phyloP scores from a whole-genome alignment of 2,113 vertebrate species.

The Gila orcuttii region DNA sequence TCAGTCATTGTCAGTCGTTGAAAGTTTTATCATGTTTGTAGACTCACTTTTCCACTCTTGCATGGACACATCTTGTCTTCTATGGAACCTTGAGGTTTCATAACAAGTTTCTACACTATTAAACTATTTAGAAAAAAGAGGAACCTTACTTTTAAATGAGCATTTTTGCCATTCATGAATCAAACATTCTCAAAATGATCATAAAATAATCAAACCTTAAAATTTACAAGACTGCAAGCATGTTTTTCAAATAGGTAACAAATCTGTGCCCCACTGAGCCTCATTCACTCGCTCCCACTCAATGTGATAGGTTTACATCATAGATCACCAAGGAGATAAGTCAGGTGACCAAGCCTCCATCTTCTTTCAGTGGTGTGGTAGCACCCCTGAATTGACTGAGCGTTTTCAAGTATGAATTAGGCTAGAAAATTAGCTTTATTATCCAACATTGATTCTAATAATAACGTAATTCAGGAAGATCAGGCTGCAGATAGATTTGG shows the following conservation, averaged over 20 bases:
- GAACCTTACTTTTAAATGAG: neutral
- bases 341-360: slow-evolving; percentile 24
- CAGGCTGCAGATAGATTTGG: slow-evolving; percentile 1
- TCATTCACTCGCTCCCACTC: neutral
- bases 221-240: neutral
- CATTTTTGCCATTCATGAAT: neutral
- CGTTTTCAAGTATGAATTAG: slow-evolving; percentile 5
- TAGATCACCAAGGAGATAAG: slow-evolving; percentile 43
- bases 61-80: neutral
- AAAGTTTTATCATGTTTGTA: neutral
- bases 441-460: neutral
- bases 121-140: neutral
- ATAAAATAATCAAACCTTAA: neutral
- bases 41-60: neutral
- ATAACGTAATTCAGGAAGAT: slow-evolving; percentile 6
- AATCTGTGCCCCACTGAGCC: slow-evolving; percentile 23
- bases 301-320: slow-evolving; percentile 25
- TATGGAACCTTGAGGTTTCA: neutral
- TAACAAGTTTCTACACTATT: neutral
- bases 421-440: slow-evolving; percentile 7
- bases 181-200: neutral
- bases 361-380: slow-evolving; percentile 29
- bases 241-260: slow-evolving; percentile 28
- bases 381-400: slow-evolving; percentile 13
- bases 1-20: neutral